Base-by-base conservation (phyloP, 2,888 invertebrate species). In the Orchesellides sinensis region DNA sequence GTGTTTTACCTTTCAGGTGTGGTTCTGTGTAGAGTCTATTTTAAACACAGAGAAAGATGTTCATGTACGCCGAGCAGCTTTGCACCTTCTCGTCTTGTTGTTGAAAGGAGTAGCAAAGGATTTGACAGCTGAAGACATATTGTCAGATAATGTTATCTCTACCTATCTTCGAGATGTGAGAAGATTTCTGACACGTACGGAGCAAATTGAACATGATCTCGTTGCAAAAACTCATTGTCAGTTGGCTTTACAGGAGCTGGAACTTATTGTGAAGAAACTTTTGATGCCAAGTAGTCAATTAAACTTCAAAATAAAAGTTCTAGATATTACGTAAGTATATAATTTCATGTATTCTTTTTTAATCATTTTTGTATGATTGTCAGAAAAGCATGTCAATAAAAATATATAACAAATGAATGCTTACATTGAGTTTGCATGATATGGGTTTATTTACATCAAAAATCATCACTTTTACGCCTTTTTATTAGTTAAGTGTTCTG, bases 21-120 rank as follows among this genome's bases (percentile, higher is more conserved):
- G 96, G 70, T 91, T 92, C 25, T 95, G 95, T 89, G 92, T 95
- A 69, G 92, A 93, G 89, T 92, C 92, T 86, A 92, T 95, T 86
- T 91, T 96, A 88, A 92, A 93, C 89, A 92, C 92, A 0, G 96
- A 96, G 89, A 92, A 93, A 89, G 92, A 93, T 27, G 90, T 93
- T 2, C 94, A 95, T 90, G 95, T 95, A 45, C 92, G 96, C 69
- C 92, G 96, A 88, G 96, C 96, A 3, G 95, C 95, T 4, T 94
- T 95, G 14, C 92, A 95, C 90, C 93, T 96, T n/a, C 92, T 95
- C 84, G 92, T 94, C 47, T 92, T 94, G 87, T 90, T 96, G 65
- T 91, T 96, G 52, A 93, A 93, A 89, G 96, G 96, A 6, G 91
- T 96, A 12, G 95, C 94, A 35, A 93, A 92, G 88, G 94, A 95